phyloP scores from a whole-genome alignment of 2,797 vertebrate species.

The Crenuchus spilurus region DNA sequence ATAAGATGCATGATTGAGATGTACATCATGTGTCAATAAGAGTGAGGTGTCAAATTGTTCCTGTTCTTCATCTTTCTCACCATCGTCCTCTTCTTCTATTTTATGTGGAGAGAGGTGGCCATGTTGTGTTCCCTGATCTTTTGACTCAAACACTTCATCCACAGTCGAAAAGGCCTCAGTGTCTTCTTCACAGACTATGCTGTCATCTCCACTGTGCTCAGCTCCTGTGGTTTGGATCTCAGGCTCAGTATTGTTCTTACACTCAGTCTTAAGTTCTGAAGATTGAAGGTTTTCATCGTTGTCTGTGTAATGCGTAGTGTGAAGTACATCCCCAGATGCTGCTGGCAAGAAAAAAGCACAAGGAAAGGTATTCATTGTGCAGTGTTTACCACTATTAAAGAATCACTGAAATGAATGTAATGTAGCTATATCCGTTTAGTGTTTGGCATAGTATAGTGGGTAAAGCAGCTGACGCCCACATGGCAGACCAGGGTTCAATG shows the following conservation, averaged over 20 bases:
- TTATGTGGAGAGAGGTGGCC: not conserved
- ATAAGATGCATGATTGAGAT: not conserved
- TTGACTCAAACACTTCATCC: not conserved
- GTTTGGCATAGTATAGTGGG: too few species aligned
- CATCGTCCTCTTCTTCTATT: not conserved
- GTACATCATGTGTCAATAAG: not conserved
- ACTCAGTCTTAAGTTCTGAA: not conserved
- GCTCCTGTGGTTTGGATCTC: not conserved
- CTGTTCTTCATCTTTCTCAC: not conserved
- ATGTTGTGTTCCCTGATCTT: not conserved
- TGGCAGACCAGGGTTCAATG: too few species aligned
- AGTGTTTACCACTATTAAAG: not conserved
- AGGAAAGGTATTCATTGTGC: not conserved
- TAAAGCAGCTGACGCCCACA: too few species aligned
- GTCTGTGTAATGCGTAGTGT: not conserved
- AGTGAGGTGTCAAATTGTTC: not conserved
- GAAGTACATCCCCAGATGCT: not conserved
- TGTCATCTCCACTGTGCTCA: not conserved
- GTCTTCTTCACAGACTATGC: not conserved
- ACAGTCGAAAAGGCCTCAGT: not conserved
- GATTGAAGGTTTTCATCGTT: not conserved
- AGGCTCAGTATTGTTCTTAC: not conserved
- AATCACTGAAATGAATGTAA: not conserved
- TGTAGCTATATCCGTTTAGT: too few species aligned
- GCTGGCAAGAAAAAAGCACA: not conserved